Percentiles rank a stretch among this genome's conserved stretches.
Conservation (phyloP, 2,888 invertebrate species). For the Dyspetes luteomarginatus region DNA sequence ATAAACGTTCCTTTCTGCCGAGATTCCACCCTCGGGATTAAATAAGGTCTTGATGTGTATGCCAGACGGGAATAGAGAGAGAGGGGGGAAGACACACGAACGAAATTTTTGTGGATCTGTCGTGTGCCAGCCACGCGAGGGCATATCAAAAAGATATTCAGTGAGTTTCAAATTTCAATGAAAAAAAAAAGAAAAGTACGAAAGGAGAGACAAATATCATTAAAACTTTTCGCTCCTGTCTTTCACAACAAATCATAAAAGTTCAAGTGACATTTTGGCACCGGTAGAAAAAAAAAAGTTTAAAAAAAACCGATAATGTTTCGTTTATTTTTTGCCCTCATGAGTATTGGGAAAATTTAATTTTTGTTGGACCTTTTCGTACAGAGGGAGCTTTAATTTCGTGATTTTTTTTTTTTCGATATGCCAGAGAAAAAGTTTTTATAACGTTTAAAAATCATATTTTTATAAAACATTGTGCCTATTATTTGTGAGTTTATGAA, state of each 20-base stretch:
- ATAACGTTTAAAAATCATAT: too few relatives aligned
- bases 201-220: slow-evolving; percentile 21
- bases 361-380: too few relatives aligned
- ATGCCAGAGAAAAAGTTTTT: too few relatives aligned
- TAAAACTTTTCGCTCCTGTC: slow-evolving; percentile 5
- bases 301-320: too few relatives aligned
- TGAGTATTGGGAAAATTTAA: too few relatives aligned
- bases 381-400: too few relatives aligned
- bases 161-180: slow-evolving; percentile 5
- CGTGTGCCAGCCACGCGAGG: slow-evolving; percentile 4
- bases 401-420: too few relatives aligned
- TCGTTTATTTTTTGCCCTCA: too few relatives aligned
- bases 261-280: background rate
- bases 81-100: background rate
- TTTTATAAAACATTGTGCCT: too few relatives aligned
- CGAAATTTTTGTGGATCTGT: slow-evolving; percentile 24
- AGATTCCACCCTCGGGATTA: slow-evolving; percentile 57
- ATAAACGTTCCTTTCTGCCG: slow-evolving; percentile 37
- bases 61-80: background rate
- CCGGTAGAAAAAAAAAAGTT: background rate
- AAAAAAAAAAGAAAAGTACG: background rate
- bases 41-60: slow-evolving; percentile 31
- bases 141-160: slow-evolving; percentile 33
- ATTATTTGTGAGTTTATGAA: too few relatives aligned
- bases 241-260: background rate